These are phyloP conservation scores for Chauna torquata DNA, from an alignment of 2,113 vertebrate genomes.

Conservation along the genomic window DNA sequence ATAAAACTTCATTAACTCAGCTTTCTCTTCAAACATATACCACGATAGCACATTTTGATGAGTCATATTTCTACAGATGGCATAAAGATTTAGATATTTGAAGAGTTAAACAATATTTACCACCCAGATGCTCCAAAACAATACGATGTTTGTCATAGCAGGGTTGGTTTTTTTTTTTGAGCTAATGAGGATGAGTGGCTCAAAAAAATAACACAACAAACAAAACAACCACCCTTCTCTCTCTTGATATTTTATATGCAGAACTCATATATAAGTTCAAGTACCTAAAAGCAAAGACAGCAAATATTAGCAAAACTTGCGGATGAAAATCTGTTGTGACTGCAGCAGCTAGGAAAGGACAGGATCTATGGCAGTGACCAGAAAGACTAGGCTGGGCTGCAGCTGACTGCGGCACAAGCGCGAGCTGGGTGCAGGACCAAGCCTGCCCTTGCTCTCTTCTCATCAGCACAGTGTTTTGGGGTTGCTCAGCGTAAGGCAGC, in stretches of 20 bases:
- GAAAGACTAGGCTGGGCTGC: background rate
- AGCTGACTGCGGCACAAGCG: background rate
- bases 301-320: background rate
- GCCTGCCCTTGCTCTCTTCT: background rate
- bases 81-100: background rate
- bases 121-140: background rate
- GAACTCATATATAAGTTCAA: background rate
- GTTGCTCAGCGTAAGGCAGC: background rate
- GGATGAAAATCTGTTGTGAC: background rate
- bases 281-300: background rate
- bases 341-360: background rate
- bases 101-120: background rate
- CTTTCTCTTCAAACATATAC: background rate
- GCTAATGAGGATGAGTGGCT: background rate
- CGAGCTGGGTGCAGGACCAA: background rate
- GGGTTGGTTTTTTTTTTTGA: background rate
- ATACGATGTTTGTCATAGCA: background rate
- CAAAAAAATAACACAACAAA: background rate
- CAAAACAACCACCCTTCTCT: background rate
- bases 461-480: fast-evolving
- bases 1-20: background rate
- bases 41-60: background rate
- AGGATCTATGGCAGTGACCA: background rate
- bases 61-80: background rate
- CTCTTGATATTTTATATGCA: no score